Percentiles rank a stretch among this genome's conserved stretches.
Conservation (phyloP, 2,797 vertebrate genomes). For the Halcyon badia region DNA sequence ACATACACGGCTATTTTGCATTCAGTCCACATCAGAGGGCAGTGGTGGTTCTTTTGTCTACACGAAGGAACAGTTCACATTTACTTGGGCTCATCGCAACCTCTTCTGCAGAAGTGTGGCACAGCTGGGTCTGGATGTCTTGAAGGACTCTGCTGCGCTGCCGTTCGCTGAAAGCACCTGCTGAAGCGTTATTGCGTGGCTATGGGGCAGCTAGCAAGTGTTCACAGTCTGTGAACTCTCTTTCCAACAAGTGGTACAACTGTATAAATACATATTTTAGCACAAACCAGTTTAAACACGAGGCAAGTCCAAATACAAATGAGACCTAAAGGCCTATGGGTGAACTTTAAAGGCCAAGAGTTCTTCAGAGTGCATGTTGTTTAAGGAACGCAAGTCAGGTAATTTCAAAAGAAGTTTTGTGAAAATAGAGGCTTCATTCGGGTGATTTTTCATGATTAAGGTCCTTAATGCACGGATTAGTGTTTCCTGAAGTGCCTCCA, state of each 20-base stretch:
- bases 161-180: slow-evolving; percentile 54
- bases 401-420: slow-evolving; percentile 98
- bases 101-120: slow-evolving; percentile 60
- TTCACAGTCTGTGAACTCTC: slow-evolving; percentile 56
- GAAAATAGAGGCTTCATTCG: slow-evolving; percentile 92
- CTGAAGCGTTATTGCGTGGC: slow-evolving; percentile 68
- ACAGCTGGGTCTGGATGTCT: slow-evolving; percentile 27
- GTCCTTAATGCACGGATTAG: slow-evolving; percentile 94
- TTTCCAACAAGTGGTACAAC: slow-evolving; percentile 64
- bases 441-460: slow-evolving; percentile 95
- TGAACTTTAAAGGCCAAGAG: slow-evolving; percentile 98
- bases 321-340: slow-evolving; percentile 79
- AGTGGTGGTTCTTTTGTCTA: slow-evolving; percentile 67
- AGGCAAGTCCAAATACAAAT: slow-evolving; percentile 63
- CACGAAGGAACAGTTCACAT: slow-evolving; percentile 66
- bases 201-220: slow-evolving; percentile 56
- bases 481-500: slow-evolving; percentile 95
- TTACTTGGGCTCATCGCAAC: slow-evolving; percentile 34
- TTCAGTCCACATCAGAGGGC: slow-evolving; percentile 64
- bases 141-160: neutral
- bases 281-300: slow-evolving; percentile 77
- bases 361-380: slow-evolving; percentile 99
- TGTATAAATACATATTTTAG: slow-evolving; percentile 77
- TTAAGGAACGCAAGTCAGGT: slow-evolving; percentile 96
- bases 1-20: neutral